A percentile compares a stretch with the other conserved stretches of the same genome.
phyloP scores from a whole-genome alignment of 2,888 invertebrate genomes.

The Drosophila helvetica region DNA sequence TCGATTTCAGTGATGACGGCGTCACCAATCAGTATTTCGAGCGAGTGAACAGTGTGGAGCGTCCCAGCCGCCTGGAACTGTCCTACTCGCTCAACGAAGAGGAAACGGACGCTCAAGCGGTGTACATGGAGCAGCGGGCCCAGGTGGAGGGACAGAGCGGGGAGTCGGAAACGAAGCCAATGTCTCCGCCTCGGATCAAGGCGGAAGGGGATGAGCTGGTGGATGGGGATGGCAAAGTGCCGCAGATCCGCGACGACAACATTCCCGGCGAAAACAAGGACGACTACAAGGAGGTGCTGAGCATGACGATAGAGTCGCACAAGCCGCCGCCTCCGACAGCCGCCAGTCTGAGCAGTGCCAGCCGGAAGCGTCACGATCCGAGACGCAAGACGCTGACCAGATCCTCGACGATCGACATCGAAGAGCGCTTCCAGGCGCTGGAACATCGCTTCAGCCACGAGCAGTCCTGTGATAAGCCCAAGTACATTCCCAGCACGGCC shows the following conservation, averaged over 20 bases:
- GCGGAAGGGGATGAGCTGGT: not conserved
- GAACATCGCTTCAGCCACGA: conserved; percentile 73
- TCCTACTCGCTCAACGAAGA: conserved; percentile 80
- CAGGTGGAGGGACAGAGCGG: conserved; percentile 36
- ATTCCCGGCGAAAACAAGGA: conserved; percentile 74
- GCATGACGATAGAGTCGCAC: conserved; percentile 63
- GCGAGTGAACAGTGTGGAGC: conserved; percentile 82
- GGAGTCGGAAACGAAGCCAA: conserved; percentile 11
- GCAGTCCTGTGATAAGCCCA: conserved; percentile 44
- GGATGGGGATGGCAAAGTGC: conserved; percentile 7
- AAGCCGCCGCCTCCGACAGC: conserved; percentile 25
- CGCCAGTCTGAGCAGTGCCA: conserved; percentile 38
- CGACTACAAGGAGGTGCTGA: conserved; percentile 67
- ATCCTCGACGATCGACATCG: conserved; percentile 77
- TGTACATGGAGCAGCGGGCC: conserved; percentile 36
- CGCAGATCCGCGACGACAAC: conserved; percentile 59
- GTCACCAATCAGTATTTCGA: conserved; percentile 84
- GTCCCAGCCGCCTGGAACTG: conserved; percentile 81
- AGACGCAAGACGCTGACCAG: conserved; percentile 75
- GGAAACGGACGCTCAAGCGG: conserved; percentile 37
- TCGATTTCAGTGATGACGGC: conserved; percentile 81
- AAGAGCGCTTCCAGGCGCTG: conserved; percentile 70
- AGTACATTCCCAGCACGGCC: conserved; percentile 74
- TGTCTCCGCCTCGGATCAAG: conserved; percentile 6
- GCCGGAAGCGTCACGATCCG: conserved; percentile 74